phyloP scores from a whole-genome alignment of 2,113 vertebrate genomes.

The Paracanthobrama guichenoti region DNA sequence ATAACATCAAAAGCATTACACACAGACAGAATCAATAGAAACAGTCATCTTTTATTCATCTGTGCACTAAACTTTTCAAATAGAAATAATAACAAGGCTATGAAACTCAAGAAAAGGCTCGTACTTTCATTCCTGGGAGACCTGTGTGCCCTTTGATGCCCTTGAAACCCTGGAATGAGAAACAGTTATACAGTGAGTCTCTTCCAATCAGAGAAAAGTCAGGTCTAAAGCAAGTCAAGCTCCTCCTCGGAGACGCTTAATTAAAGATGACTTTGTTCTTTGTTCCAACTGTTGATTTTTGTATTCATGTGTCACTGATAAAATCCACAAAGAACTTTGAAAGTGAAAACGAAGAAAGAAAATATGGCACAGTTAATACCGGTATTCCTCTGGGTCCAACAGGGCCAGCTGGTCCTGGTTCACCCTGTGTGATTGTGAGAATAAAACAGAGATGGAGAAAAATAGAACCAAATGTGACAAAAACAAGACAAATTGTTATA shows the following conservation, averaged over 20 bases:
- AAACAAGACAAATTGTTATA: too few relatives aligned
- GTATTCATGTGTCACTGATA: neutral
- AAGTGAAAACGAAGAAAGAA: neutral
- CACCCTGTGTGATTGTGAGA: constrained; percentile 77
- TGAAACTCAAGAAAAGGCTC: constrained; percentile 10
- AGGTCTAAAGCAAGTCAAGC: neutral
- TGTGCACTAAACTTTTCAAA: constrained; percentile 6
- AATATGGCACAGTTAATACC: constrained; percentile 70
- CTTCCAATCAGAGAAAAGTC: constrained; percentile 4
- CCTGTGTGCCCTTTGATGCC: constrained; percentile 82
- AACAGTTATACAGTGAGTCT: constrained; percentile 17
- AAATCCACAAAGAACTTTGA: constrained; percentile 29
- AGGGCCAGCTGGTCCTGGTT: constrained; percentile 80
- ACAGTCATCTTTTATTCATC: constrained; percentile 1
- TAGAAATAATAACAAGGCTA: neutral
- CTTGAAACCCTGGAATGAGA: constrained; percentile 79
- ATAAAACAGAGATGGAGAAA: constrained; percentile 15
- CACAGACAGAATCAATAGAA: neutral
- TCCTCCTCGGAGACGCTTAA: neutral
- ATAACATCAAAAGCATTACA: neutral
- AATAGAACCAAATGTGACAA: neutral
- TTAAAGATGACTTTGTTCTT: constrained; percentile 26
- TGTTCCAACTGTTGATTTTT: constrained; percentile 5
- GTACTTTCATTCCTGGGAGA: constrained; percentile 79
- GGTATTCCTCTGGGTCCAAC: constrained; percentile 87